These are phyloP conservation scores for Lordiphosa stackelbergi DNA, from an alignment of 1,140 invertebrate species.

Conservation along the genomic window DNA sequence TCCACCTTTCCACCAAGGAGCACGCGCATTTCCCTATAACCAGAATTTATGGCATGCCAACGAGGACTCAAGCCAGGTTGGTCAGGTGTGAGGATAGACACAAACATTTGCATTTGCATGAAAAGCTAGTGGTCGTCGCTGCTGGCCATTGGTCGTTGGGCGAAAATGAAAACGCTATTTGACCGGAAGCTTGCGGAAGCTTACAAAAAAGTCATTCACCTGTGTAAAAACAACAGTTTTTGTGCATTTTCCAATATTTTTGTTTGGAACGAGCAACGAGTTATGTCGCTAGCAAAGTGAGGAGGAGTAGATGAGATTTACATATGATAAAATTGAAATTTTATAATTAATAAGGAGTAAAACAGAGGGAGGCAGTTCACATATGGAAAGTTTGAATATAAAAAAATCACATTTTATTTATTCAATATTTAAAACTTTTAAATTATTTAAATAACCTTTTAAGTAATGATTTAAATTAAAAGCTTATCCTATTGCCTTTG, in stretches of 20 bases:
- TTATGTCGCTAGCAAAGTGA: conserved; percentile 24
- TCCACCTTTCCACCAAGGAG: conserved; percentile 13
- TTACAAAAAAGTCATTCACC: conserved; percentile 76
- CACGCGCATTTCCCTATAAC: conserved; percentile 40
- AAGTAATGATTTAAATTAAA: too few species aligned
- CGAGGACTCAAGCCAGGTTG: conserved; percentile 9
- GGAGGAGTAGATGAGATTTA: conserved; percentile 7
- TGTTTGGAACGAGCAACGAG: conserved; percentile 27
- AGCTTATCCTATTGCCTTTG: too few species aligned
- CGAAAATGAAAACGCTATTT: conserved; percentile 71
- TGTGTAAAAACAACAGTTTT: conserved; percentile 50
- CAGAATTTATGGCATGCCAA: conserved; percentile 67
- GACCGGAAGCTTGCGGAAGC: conserved; percentile 73
- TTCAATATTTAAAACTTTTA: too few species aligned
- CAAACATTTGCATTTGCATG: conserved; percentile 51
- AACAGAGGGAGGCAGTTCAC: neutral
- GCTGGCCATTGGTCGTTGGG: conserved; percentile 40
- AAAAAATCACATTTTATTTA: too few species aligned
- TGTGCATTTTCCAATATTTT: conserved; percentile 52
- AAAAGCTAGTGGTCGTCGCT: conserved; percentile 21
- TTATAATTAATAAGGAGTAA: too few species aligned
- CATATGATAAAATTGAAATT: neutral
- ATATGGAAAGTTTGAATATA: neutral
- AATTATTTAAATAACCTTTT: too few species aligned
- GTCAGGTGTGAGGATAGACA: conserved; percentile 22